Conservation (phyloP, 2,113 vertebrate species). For the Crotalus horridus region DNA sequence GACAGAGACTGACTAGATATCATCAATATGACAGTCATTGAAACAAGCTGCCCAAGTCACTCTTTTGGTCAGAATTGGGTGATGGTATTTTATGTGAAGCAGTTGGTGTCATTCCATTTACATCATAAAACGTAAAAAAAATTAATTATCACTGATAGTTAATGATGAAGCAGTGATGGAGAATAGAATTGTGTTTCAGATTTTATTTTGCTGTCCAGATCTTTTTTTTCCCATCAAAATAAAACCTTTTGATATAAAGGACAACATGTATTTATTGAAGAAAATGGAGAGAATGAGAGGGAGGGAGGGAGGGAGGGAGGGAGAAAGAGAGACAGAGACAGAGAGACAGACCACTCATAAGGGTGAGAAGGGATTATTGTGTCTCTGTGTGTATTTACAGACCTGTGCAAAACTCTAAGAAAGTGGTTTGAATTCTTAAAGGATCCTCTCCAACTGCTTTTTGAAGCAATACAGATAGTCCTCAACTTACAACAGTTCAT, state of each 20-base stretch:
- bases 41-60: neutral
- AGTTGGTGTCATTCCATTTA: neutral
- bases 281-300: too few species aligned
- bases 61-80: neutral
- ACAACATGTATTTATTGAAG: neutral
- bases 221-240: neutral
- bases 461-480: too few species aligned
- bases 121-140: neutral
- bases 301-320: too few species aligned
- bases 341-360: too few species aligned
- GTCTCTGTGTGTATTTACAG: too few species aligned
- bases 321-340: too few species aligned
- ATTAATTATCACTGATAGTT: neutral
- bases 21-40: neutral
- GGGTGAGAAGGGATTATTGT: too few species aligned
- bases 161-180: neutral
- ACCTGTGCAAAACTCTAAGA: too few species aligned
- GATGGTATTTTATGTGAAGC: neutral
- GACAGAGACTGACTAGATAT: neutral
- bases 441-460: too few species aligned
- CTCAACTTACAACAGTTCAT: too few species aligned
- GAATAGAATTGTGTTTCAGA: neutral
- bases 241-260: neutral
- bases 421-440: too few species aligned
- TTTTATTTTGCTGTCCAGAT: neutral